Conservation (phyloP, 2,113 vertebrate genomes). For the Chaetodon auriga region DNA sequence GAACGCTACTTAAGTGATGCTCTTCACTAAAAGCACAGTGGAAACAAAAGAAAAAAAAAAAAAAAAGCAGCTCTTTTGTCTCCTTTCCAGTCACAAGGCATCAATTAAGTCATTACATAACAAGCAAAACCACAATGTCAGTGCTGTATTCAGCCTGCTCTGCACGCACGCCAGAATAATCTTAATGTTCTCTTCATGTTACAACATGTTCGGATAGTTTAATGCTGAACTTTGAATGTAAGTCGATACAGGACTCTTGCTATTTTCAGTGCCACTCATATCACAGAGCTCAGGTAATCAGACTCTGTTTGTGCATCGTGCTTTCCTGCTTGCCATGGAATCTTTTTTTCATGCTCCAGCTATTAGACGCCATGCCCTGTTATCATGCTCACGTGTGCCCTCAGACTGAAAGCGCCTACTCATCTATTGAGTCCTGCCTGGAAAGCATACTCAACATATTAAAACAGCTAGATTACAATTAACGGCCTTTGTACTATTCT, state of each 20-base stretch:
- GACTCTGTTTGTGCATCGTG: slow-evolving; percentile 61
- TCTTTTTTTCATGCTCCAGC: slow-evolving; percentile 60
- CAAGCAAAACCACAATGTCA: slow-evolving; percentile 53
- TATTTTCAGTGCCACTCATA: slow-evolving; percentile 42
- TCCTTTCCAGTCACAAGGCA: slow-evolving; percentile 38
- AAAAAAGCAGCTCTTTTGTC: neutral
- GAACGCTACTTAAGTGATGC: neutral
- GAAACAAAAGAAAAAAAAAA: neutral
- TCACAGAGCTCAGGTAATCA: slow-evolving; percentile 52
- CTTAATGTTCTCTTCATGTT: slow-evolving; percentile 36
- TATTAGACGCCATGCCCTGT: slow-evolving; percentile 55
- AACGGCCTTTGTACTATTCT: neutral
- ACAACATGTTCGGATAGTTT: slow-evolving; percentile 53
- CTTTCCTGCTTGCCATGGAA: slow-evolving; percentile 60
- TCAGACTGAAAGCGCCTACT: slow-evolving; percentile 3
- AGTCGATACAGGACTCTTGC: slow-evolving; percentile 52
- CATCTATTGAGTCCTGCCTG: neutral
- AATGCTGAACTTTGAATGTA: slow-evolving; percentile 43
- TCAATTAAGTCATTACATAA: slow-evolving; percentile 60
- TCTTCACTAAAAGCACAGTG: slow-evolving; percentile 5
- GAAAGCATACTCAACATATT: neutral
- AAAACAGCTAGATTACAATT: neutral
- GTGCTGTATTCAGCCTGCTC: slow-evolving; percentile 20
- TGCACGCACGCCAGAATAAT: slow-evolving; percentile 17
- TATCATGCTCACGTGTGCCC: slow-evolving; percentile 30